Evolutionary conservation across 2,797 vertebrate genomes (phyloP), one percentile per base, ranked within the genome.

Genomic region (Delichon dasypus): DNA sequence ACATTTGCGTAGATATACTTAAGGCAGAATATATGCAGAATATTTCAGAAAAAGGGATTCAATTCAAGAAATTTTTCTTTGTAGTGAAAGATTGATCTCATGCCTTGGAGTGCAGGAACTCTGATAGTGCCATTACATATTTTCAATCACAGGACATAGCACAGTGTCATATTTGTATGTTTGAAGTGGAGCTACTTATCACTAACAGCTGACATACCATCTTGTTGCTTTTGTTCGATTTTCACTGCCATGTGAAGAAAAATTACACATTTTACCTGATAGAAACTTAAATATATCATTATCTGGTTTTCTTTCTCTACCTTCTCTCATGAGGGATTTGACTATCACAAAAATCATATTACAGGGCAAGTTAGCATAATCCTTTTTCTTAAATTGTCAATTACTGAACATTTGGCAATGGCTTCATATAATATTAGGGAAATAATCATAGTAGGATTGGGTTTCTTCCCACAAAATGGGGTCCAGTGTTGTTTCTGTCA

Each of bases 361-460:
- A 22, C 21, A 70, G 14, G 5, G 27, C 6, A 88, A 64, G 10
- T 40, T 27, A 44, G 7, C 6, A 6, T 4, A 78, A n/a, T 61
- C 2, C 8, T 54, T 34, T 79, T 58, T 11, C 34, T n/a, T 68
- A 47, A 19, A 32, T 22, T 2, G 9, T 53, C 44, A 73, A 10
- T 58, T 70, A 42, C 19, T 82, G 76, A 85, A 15, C 8, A 45
- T 48, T 74, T 80, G 7, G 16, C 12, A 34, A 26, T 64, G 14
- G 5, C 7, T 79, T 61, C 12, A 23, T 47, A 9, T 13, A 58
- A 34, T 40, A 58, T 66, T 34, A 84, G 20, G 44, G 30, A 81
- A 71, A 25, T 1, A 71, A 11, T 48, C 4, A 25, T 23, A 53
- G 19, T 11, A 30, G 4, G 1, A 2, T 53, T 48, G 9, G 0